phyloP scores from a whole-genome alignment of 2,113 vertebrate genomes.

The Tachycineta bicolor region DNA sequence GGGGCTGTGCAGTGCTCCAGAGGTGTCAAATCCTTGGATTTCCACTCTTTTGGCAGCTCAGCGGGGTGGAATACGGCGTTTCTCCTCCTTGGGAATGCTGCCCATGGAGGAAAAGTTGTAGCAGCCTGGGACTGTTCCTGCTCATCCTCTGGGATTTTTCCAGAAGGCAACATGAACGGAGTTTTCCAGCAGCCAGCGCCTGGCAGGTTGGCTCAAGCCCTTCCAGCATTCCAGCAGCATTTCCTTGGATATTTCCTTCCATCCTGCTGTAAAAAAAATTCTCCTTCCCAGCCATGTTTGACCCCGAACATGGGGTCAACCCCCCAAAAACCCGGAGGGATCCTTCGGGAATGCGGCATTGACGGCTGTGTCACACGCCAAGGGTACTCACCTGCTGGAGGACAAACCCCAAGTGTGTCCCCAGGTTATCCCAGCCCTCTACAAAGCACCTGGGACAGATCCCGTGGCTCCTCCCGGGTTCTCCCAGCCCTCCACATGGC shows the following conservation, averaged over 20 bases:
- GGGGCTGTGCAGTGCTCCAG: rapidly evolving
- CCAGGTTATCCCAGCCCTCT: too few species aligned
- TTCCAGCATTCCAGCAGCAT: rapidly evolving
- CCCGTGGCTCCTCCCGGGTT: too few species aligned
- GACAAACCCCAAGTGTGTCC: rapidly evolving
- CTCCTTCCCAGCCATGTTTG: rapidly evolving
- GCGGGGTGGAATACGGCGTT: rapidly evolving
- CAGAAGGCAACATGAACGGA: background rate
- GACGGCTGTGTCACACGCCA: rapidly evolving
- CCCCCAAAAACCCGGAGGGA: rapidly evolving
- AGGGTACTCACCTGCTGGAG: rapidly evolving
- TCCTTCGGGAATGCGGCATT: rapidly evolving
- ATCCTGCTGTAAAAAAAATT: background rate
- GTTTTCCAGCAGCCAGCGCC: background rate
- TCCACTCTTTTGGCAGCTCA: background rate
- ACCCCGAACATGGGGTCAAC: rapidly evolving
- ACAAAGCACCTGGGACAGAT: too few species aligned
- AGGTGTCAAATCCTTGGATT: background rate
- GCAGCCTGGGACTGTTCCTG: background rate
- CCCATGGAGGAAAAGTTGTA: background rate
- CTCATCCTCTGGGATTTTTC: background rate
- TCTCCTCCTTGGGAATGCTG: background rate
- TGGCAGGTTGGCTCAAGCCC: rapidly evolving
- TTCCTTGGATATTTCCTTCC: background rate
- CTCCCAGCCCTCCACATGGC: background rate